Base-by-base conservation (phyloP, 2,888 invertebrate species). In the Malthinus flaveolus region DNA sequence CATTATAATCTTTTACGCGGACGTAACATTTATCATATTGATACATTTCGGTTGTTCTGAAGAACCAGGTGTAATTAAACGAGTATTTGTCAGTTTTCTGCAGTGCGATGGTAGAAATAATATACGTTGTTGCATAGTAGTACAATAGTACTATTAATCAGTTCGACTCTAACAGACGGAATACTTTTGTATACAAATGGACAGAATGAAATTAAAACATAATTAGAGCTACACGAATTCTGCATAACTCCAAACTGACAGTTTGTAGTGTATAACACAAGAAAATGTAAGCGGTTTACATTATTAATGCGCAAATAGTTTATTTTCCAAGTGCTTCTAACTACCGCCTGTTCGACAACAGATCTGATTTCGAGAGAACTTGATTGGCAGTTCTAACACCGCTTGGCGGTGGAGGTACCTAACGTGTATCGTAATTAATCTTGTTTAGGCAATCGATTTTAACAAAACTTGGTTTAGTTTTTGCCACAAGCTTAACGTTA, bases 371-470 rank as follows among this genome's bases (percentile, higher is more conserved):
- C 37, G 37, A 58, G 54, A 57, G 50, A 54, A 55, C 59, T 64
- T 67, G 67, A 67, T 66, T 66, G 67, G 66, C 67, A 66, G 66
- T 51, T 64, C 62, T 56, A 54, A 60, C 57, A 54, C 60, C 50
- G 63, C 55, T 50, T 55, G 57, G 50, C 44, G 52, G 56, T 55
- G 54, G 64, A 59, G 59, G 63, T 56, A 56, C 59, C 62, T 61
- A 62, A 64, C 66, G 59, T 62, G 62, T 63, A 66, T 65, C 56
- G 67, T 63, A 67, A 68, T 68, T 68, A 68, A 68, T 68, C 67
- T 67, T 67, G 65, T 66, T 68, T 66, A 60, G 59, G 50, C 61
- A 62, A 66, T 68, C 66, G 68, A 68, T 68, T 64, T 62, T 60
- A 59, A 61, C 65, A 60, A 65, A 62, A 53, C 60, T 56, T 23